phyloP scores from a whole-genome alignment of 2,888 invertebrate genomes.

The Acholoe squamosa region DNA sequence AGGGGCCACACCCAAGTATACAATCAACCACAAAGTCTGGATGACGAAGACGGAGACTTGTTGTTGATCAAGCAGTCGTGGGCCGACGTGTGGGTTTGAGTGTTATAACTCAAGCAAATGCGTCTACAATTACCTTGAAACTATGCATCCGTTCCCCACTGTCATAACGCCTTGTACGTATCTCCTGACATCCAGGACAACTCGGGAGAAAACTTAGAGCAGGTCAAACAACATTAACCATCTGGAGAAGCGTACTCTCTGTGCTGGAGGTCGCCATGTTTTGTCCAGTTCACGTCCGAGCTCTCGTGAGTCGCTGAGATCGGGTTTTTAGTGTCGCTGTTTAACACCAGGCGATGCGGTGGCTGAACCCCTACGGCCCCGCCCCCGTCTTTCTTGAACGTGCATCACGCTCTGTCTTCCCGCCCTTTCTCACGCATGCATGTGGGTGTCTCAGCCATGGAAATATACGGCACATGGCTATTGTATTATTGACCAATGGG shows the following conservation, averaged over 20 bases:
- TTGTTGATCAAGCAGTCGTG: neutral
- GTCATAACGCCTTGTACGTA: neutral
- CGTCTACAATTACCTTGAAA: neutral
- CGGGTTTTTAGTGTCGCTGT: neutral
- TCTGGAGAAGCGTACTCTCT: neutral
- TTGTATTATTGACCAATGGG: no score
- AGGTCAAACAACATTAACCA: neutral
- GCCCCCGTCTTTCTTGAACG: no score
- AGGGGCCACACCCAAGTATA: conserved; percentile 27
- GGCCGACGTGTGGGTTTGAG: neutral
- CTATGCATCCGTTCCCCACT: neutral
- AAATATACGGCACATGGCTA: no score
- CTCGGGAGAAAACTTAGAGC: neutral
- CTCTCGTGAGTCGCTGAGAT: conserved; percentile 16
- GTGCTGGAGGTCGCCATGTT: conserved; percentile 25
- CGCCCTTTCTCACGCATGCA: no score
- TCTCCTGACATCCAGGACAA: neutral
- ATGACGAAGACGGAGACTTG: neutral
- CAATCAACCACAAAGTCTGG: neutral
- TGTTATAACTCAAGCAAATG: neutral
- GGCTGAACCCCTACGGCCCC: no score
- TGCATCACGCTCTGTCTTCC: no score
- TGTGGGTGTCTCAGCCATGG: no score
- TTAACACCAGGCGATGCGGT: neutral
- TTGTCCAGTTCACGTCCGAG: neutral